Evolutionary conservation across 2,888 invertebrate genomes (phyloP).

Genomic region (Agapostemon virescens): DNA sequence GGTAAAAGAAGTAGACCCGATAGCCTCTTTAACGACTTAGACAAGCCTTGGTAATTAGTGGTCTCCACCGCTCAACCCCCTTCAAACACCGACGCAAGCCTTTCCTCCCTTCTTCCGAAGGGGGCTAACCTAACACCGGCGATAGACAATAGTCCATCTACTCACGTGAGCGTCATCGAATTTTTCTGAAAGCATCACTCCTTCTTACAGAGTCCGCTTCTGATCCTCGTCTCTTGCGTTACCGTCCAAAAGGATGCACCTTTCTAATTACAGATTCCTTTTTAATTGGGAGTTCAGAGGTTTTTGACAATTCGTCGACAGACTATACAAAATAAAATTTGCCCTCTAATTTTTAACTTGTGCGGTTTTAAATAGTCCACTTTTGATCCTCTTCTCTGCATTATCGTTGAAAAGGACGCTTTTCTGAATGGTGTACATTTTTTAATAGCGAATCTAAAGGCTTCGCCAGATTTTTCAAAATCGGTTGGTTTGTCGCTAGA

Average conservation of each 20-base stretch:
- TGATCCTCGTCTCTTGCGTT: background rate
- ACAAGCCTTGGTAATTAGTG: conserved; percentile 74
- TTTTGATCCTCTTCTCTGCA: background rate
- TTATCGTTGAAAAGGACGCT: background rate
- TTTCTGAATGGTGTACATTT: background rate
- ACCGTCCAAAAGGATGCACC: background rate
- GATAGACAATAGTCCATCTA: conserved; percentile 22
- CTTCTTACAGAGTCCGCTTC: background rate
- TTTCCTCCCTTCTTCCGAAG: conserved; percentile 14
- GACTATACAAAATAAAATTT: no score
- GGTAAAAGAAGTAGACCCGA: conserved; percentile 56
- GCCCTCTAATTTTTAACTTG: no score
- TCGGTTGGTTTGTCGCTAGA: no score
- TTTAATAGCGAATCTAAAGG: background rate
- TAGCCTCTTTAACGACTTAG: conserved; percentile 70
- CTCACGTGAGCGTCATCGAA: background rate
- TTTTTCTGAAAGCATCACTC: background rate
- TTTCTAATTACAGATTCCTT: no score
- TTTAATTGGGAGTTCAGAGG: no score
- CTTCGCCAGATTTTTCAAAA: no score
- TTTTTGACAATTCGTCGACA: no score
- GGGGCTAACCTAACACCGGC: background rate
- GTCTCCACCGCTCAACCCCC: conserved; percentile 60
- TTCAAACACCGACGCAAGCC: conserved; percentile 14
- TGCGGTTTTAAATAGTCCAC: no score